Percentiles rank a stretch among this genome's conserved stretches.
Conservation (phyloP, 1,140 invertebrate species). For the Drosophila dunni region DNA sequence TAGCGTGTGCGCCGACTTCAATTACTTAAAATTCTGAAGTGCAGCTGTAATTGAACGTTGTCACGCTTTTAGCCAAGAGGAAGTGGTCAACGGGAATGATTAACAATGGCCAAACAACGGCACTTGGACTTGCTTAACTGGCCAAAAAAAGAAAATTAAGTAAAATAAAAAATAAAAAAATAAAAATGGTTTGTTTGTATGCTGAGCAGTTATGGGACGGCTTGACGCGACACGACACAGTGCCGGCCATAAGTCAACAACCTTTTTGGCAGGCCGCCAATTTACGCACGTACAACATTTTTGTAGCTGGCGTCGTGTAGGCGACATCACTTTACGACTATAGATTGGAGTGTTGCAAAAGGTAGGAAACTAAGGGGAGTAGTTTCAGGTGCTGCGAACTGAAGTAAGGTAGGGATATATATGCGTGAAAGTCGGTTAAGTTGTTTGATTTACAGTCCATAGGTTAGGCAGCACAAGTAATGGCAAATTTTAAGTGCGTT, state of each 20-base stretch:
- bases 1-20: slow-evolving; percentile 69
- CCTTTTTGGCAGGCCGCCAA: slow-evolving; percentile 73
- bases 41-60: slow-evolving; percentile 77
- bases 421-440: neutral
- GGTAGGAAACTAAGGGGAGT: neutral
- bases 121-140: slow-evolving; percentile 43
- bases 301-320: slow-evolving; percentile 56
- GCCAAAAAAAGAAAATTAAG: slow-evolving; percentile 25
- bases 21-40: slow-evolving; percentile 83
- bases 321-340: slow-evolving; percentile 46
- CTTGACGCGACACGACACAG: slow-evolving; percentile 17
- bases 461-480: slow-evolving; percentile 24
- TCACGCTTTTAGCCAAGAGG: slow-evolving; percentile 67
- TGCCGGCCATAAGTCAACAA: slow-evolving; percentile 73
- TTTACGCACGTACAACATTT: slow-evolving; percentile 75
- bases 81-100: slow-evolving; percentile 51
- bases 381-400: too few relatives aligned
- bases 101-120: slow-evolving; percentile 55
- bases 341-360: slow-evolving; percentile 20
- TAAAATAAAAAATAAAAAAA: slow-evolving; percentile 7
- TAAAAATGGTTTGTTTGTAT: slow-evolving; percentile 45
- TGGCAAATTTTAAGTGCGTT: slow-evolving; percentile 16
- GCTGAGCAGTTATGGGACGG: slow-evolving; percentile 27
- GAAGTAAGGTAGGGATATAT: neutral
- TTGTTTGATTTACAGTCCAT: slow-evolving; percentile 40